Evolutionary conservation across 2,113 vertebrate genomes (phyloP).

Genomic region (Maylandia zebra): DNA sequence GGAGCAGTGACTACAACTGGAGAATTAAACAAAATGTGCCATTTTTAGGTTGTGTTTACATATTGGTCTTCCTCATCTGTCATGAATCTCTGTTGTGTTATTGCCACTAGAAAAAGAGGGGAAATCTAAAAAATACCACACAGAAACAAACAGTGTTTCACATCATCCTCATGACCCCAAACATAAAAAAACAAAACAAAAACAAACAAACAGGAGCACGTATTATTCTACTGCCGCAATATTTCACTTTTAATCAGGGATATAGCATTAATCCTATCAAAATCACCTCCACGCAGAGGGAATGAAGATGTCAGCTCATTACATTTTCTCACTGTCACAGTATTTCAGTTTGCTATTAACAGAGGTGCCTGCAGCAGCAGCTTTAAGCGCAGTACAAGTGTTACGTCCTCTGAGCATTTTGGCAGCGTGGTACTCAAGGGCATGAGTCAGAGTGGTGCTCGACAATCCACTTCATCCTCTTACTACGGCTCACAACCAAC

Average conservation of each 20-base stretch:
- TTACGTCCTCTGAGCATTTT: slow-evolving; percentile 37
- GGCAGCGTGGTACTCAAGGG: slow-evolving; percentile 39
- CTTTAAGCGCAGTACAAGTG: slow-evolving; percentile 19
- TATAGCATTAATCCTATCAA: background rate
- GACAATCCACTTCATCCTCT: slow-evolving; percentile 66
- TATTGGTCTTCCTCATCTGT: background rate
- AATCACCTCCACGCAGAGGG: background rate
- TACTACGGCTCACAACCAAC: slow-evolving; percentile 49
- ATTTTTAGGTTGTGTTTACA: background rate
- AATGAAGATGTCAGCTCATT: background rate
- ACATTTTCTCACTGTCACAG: background rate
- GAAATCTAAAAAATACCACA: background rate
- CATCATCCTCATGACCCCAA: background rate
- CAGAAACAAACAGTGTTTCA: background rate
- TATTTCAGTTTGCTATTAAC: background rate
- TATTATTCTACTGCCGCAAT: background rate
- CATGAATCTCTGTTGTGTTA: background rate
- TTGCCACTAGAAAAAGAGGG: background rate
- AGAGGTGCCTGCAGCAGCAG: background rate
- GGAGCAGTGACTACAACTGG: background rate
- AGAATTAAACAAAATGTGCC: slow-evolving; percentile 1
- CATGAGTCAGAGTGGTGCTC: slow-evolving; percentile 57
- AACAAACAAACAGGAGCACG: background rate
- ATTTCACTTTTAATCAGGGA: background rate
- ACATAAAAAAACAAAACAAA: background rate